These are phyloP conservation scores for Ailuropoda melanoleuca DNA, from an alignment of 2,113 vertebrate genomes.

Conservation along the genomic window DNA sequence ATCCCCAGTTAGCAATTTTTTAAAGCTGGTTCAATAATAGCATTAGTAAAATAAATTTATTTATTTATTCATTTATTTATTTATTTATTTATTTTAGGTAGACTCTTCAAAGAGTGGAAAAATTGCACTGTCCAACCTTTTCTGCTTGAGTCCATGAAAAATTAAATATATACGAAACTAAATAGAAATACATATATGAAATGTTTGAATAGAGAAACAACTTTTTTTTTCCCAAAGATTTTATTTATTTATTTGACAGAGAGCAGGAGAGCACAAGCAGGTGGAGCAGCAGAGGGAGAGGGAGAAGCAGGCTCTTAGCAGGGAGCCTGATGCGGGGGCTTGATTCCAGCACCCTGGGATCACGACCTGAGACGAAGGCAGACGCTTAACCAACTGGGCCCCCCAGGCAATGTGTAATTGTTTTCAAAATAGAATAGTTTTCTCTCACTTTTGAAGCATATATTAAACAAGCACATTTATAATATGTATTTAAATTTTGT, in stretches of 20 bases:
- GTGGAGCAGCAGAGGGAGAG: no score
- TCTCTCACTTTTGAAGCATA: background rate
- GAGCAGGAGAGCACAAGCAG: no score
- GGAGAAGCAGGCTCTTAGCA: no score
- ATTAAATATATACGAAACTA: background rate
- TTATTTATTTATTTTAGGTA: background rate
- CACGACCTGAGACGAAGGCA: no score
- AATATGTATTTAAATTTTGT: background rate
- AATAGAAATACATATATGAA: background rate
- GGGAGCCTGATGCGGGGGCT: no score
- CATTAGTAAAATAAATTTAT: background rate
- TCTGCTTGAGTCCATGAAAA: background rate
- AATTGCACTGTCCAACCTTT: background rate
- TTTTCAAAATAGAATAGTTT: background rate
- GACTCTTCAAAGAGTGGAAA: background rate
- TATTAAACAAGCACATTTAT: background rate
- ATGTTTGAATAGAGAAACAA: background rate
- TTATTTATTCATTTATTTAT: no score
- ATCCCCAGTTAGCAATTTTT: background rate
- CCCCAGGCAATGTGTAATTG: background rate
- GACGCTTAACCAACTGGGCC: no score
- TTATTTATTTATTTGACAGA: no score
- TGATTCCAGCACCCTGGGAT: no score
- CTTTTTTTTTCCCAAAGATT: no score
- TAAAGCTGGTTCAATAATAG: background rate